Conservation (phyloP, 2,888 invertebrate genomes). For the Lepidocyrtoides sp. region DNA sequence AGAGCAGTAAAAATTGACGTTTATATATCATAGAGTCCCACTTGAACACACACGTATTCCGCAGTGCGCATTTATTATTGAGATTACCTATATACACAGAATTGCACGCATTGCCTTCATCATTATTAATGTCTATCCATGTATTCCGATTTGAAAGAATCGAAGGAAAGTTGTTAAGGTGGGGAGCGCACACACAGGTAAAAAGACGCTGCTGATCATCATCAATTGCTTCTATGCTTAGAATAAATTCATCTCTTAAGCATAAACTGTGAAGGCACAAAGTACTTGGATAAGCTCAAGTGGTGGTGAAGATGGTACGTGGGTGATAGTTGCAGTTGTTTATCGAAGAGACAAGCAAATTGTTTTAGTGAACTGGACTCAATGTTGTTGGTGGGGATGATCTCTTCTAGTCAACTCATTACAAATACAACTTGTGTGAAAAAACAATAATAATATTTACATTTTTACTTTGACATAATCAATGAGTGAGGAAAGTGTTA, state of each 20-base stretch:
- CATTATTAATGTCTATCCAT: not conserved
- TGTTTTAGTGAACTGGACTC: not conserved
- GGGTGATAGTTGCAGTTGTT: not conserved
- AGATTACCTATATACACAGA: not conserved
- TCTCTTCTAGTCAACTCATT: not conserved
- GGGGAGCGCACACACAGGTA: not conserved
- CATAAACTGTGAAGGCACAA: too few species aligned
- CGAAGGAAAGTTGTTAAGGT: constrained; percentile 29
- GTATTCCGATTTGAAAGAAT: too few species aligned
- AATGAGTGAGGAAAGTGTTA: constrained; percentile 14
- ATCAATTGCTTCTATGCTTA: not conserved
- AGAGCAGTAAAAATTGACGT: constrained; percentile 23
- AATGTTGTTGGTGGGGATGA: not conserved
- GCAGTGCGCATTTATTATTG: not conserved
- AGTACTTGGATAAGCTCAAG: not conserved
- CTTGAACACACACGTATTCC: not conserved
- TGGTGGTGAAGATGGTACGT: too few species aligned
- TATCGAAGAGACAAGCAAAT: not conserved
- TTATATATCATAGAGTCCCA: not conserved
- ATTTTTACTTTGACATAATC: not conserved
- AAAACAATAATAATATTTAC: not conserved
- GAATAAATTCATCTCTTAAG: too few species aligned
- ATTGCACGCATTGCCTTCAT: not conserved
- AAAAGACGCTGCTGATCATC: not conserved
- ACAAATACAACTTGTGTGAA: not conserved